These are phyloP conservation scores for Gymnobelideus leadbeateri DNA, from an alignment of 2,113 vertebrate genomes.

Conservation along the genomic window DNA sequence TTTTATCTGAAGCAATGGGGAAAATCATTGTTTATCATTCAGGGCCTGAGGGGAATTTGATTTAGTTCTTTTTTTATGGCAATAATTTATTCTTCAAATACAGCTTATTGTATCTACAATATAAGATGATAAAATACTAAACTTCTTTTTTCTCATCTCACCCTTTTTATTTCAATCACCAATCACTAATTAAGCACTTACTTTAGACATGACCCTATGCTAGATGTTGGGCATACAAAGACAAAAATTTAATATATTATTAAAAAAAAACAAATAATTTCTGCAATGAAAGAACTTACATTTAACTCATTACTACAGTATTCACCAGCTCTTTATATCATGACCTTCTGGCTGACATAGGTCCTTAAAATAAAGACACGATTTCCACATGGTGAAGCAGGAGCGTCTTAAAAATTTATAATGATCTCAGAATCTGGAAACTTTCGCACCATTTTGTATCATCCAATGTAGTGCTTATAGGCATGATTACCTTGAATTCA, in stretches of 20 bases:
- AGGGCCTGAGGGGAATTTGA: neutral
- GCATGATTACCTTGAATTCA: neutral
- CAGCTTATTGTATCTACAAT: neutral
- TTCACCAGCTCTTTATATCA: neutral
- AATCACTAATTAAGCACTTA: neutral
- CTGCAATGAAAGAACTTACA: neutral
- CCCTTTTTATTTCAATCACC: neutral
- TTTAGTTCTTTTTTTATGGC: neutral
- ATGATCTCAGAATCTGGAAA: neutral
- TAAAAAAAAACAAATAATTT: neutral
- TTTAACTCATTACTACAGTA: neutral
- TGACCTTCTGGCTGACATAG: neutral
- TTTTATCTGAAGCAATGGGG: neutral
- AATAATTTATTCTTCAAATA: neutral
- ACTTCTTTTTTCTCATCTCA: neutral
- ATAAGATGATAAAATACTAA: neutral
- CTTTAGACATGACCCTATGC: neutral
- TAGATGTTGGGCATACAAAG: neutral
- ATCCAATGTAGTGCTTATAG: neutral
- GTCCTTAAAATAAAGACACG: neutral
- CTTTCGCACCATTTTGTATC: neutral
- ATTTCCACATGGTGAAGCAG: neutral
- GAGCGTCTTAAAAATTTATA: neutral
- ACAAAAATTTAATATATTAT: neutral
- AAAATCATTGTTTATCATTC: constrained; percentile 2